Conservation (phyloP, 1,140 invertebrate species). For the Euwallacea similis region DNA sequence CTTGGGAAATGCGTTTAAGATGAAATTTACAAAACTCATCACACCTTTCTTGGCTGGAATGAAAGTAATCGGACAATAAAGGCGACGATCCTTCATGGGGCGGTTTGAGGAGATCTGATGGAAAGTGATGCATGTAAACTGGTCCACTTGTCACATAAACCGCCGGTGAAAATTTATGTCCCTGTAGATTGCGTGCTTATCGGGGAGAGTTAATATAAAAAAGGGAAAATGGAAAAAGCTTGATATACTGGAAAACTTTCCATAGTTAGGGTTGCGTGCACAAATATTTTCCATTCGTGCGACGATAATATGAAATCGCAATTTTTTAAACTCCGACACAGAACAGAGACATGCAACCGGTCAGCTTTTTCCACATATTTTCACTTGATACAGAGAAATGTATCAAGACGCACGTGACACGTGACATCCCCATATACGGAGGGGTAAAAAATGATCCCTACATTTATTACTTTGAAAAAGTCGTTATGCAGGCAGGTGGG, state of each 20-base stretch:
- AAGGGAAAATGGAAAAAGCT: slow-evolving; percentile 13
- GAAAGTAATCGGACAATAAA: too few species aligned
- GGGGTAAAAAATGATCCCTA: slow-evolving; percentile 26
- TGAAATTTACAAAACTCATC: too few species aligned
- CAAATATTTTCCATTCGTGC: slow-evolving; percentile 10
- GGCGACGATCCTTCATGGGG: too few species aligned
- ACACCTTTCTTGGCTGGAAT: too few species aligned
- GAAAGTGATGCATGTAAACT: too few species aligned
- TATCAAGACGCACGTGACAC: not conserved
- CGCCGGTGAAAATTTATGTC: too few species aligned
- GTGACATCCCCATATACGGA: slow-evolving; percentile 15
- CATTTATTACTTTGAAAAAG: slow-evolving; percentile 24
- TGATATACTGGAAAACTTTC: slow-evolving; percentile 22
- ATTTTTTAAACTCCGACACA: not conserved
- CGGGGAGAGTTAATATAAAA: slow-evolving; percentile 2
- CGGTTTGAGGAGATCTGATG: too few species aligned
- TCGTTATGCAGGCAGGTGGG: slow-evolving; percentile 23
- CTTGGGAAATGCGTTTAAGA: too few species aligned
- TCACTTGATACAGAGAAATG: too few species aligned
- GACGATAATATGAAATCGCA: not conserved
- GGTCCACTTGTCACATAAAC: too few species aligned
- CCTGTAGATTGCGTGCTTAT: slow-evolving; percentile 16
- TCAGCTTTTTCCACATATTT: too few species aligned
- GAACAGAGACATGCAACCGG: too few species aligned
- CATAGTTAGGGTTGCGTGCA: slow-evolving; percentile 14